phyloP scores from a whole-genome alignment of 2,888 invertebrate species.

The Nephrotoma guestfalica region DNA sequence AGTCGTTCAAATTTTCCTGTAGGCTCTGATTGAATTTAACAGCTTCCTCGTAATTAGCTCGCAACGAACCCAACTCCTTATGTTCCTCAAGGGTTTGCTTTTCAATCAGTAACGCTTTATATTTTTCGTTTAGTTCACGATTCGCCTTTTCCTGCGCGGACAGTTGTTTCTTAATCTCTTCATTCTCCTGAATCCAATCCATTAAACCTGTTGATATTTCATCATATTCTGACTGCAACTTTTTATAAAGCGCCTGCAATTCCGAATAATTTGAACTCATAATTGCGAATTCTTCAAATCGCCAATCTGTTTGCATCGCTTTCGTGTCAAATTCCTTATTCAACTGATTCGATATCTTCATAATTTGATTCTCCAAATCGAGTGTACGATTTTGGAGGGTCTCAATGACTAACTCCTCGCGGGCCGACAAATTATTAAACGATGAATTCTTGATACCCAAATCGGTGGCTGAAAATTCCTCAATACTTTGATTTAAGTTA shows the following conservation, averaged over 20 bases:
- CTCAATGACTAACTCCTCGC: neutral
- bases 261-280: neutral
- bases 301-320: neutral
- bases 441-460: neutral
- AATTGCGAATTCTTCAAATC: neutral
- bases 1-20: neutral
- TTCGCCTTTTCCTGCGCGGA: neutral
- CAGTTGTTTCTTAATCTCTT: conserved; percentile 26
- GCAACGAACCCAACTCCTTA: neutral
- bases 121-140: neutral
- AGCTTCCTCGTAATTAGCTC: neutral
- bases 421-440: neutral
- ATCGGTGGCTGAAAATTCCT: neutral
- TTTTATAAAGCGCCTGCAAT: conserved; percentile 20
- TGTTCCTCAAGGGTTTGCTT: neutral
- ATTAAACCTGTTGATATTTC: conserved; percentile 40
- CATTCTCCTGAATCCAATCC: conserved; percentile 41
- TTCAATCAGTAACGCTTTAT: neutral
- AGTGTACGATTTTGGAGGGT: neutral
- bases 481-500: neutral
- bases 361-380: neutral
- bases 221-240: conserved; percentile 38
- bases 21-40: neutral
- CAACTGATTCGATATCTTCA: neutral
- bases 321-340: neutral